Percentiles rank a stretch among this genome's conserved stretches.
Conservation (phyloP, 2,797 vertebrate species). For the Alcedo atthis region DNA sequence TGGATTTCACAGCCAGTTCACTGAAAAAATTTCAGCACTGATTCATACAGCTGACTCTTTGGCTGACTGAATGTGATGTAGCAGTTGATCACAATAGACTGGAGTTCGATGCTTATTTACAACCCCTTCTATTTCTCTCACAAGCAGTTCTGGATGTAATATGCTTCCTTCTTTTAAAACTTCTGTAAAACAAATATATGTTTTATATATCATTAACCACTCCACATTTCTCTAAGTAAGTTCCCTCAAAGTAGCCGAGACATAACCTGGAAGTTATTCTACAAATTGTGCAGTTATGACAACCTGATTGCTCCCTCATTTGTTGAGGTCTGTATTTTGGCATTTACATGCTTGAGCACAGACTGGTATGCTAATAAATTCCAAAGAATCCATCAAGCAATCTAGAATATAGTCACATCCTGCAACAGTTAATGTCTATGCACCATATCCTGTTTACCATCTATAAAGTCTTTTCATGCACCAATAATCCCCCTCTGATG, state of each 20-base stretch:
- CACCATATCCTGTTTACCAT: not conserved
- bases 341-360: not conserved
- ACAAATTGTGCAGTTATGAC: not conserved
- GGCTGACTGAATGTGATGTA: slow-evolving; percentile 81
- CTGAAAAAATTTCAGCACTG: not conserved
- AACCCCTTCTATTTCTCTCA: slow-evolving; percentile 81
- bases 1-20: not conserved
- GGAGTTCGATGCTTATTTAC: slow-evolving; percentile 85
- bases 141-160: slow-evolving; percentile 82
- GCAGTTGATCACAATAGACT: slow-evolving; percentile 83
- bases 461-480: not conserved
- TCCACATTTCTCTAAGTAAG: not conserved
- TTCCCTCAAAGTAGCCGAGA: not conserved
- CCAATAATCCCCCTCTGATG: not conserved
- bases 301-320: not conserved
- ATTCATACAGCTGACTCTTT: not conserved
- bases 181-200: slow-evolving; percentile 77
- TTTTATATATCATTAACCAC: not conserved
- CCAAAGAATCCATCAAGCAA: not conserved
- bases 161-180: slow-evolving; percentile 85
- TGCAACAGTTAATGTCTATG: not conserved
- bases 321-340: not conserved
- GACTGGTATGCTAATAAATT: not conserved
- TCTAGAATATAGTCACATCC: not conserved
- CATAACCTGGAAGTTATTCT: not conserved